phyloP scores from a whole-genome alignment of 2,797 vertebrate genomes.

The Siniperca scherzeri region DNA sequence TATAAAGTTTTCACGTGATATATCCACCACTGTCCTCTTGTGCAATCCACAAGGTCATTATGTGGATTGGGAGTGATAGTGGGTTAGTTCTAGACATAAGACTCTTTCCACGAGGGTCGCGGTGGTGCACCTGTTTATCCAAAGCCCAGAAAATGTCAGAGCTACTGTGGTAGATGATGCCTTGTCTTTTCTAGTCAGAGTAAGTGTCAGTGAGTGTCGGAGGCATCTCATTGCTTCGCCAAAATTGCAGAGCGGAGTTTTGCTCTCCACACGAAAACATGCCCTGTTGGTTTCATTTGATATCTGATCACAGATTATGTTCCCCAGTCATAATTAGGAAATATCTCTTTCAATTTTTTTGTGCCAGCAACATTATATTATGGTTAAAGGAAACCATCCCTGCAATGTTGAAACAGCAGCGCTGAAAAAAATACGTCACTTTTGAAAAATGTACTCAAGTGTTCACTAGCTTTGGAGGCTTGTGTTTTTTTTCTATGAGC shows the following conservation, averaged over 20 bases:
- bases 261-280: conserved; percentile 74
- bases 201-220: conserved; percentile 65
- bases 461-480: conserved; percentile 46
- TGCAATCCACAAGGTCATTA: conserved; percentile 66
- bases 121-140: conserved; percentile 80
- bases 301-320: conserved; percentile 83
- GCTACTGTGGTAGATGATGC: conserved; percentile 61
- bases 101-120: conserved; percentile 66
- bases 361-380: conserved; percentile 73
- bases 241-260: conserved; percentile 78
- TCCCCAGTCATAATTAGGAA: conserved; percentile 80
- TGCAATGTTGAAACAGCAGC: conserved; percentile 58
- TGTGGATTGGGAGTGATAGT: conserved; percentile 73
- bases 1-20: conserved; percentile 62
- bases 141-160: conserved; percentile 71
- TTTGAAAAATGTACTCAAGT: conserved; percentile 66
- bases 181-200: conserved; percentile 67
- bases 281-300: conserved; percentile 78
- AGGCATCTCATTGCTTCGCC: conserved; percentile 76
- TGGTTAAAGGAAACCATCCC: conserved; percentile 75
- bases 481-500: conserved; percentile 43
- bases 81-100: conserved; percentile 55
- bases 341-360: conserved; percentile 72
- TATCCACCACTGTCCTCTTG: conserved; percentile 59
- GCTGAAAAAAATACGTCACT: conserved; percentile 51